Evolutionary conservation across 1,140 invertebrate species (phyloP).

Genomic region (Zaprionus ornatus): DNA sequence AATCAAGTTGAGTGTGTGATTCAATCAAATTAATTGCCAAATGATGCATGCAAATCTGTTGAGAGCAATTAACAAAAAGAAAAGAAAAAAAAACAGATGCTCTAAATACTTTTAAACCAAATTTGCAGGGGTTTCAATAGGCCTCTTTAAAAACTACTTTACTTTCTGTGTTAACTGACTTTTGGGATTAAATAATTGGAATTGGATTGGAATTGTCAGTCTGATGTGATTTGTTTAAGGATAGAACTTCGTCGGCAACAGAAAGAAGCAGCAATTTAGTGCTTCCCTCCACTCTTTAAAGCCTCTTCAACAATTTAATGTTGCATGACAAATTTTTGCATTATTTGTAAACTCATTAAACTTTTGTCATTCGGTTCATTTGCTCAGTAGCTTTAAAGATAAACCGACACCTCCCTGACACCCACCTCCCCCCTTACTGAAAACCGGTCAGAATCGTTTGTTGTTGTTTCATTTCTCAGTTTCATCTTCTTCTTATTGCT

Average conservation of each 20-base stretch:
- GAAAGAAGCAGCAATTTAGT: too few species aligned
- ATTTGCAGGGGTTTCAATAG: too few species aligned
- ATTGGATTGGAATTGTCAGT: too few species aligned
- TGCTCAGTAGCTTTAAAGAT: neutral
- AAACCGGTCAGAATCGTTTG: slow-evolving; percentile 71
- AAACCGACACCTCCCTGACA: neutral
- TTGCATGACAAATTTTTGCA: neutral
- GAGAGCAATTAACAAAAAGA: neutral
- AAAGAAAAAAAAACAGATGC: too few species aligned
- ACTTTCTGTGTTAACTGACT: too few species aligned
- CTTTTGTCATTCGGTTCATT: neutral
- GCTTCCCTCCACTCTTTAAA: neutral
- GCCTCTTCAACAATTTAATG: neutral
- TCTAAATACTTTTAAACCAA: too few species aligned
- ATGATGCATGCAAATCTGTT: neutral
- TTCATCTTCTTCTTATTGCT: neutral
- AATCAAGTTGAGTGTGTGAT: neutral
- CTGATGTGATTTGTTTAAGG: too few species aligned
- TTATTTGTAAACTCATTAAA: neutral
- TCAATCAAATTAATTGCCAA: neutral
- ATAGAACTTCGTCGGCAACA: too few species aligned
- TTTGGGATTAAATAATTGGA: too few species aligned
- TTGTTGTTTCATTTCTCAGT: neutral
- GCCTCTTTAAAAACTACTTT: too few species aligned
- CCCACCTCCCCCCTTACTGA: neutral